These are phyloP conservation scores for Hoplostethus mediterraneus DNA, from an alignment of 2,797 vertebrate species.

Conservation along the genomic window DNA sequence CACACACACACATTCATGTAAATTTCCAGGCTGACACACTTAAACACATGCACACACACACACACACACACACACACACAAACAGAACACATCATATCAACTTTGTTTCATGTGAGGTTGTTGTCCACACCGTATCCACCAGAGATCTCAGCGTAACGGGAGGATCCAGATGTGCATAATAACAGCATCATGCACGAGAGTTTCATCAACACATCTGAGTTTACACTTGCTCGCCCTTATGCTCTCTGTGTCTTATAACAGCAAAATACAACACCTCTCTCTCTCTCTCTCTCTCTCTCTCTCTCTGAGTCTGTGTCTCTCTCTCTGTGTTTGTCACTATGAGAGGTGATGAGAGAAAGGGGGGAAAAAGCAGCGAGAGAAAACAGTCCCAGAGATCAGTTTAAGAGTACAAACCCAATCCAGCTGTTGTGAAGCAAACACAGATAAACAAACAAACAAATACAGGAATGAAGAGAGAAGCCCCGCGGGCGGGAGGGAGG, in stretches of 20 bases:
- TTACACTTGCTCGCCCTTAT: constrained; percentile 44
- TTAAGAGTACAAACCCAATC: constrained; percentile 59
- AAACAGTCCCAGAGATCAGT: constrained; percentile 28
- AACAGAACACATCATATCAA: constrained; percentile 5
- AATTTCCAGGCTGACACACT: not conserved
- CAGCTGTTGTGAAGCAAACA: constrained; percentile 77
- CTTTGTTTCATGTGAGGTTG: constrained; percentile 4
- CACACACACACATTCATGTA: constrained; percentile 18
- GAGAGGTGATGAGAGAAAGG: constrained; percentile 27
- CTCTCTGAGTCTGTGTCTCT: constrained; percentile 7
- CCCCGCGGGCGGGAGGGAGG: constrained; percentile 33
- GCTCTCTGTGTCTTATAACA: constrained; percentile 34
- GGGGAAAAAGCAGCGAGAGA: not conserved
- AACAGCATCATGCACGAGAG: constrained; percentile 37
- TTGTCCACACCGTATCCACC: constrained; percentile 9
- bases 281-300: constrained; percentile 17
- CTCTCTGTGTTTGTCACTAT: constrained; percentile 30
- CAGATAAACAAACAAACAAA: constrained; percentile 68
- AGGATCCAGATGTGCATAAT: constrained; percentile 53
- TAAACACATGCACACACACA: constrained; percentile 19
- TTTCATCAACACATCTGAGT: constrained; percentile 51
- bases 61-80: constrained; percentile 24
- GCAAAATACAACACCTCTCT: constrained; percentile 42
- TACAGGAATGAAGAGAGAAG: constrained; percentile 40
- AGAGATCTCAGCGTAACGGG: not conserved